Conservation (phyloP, 2,888 invertebrate genomes). For the Drosophila diplacantha region DNA sequence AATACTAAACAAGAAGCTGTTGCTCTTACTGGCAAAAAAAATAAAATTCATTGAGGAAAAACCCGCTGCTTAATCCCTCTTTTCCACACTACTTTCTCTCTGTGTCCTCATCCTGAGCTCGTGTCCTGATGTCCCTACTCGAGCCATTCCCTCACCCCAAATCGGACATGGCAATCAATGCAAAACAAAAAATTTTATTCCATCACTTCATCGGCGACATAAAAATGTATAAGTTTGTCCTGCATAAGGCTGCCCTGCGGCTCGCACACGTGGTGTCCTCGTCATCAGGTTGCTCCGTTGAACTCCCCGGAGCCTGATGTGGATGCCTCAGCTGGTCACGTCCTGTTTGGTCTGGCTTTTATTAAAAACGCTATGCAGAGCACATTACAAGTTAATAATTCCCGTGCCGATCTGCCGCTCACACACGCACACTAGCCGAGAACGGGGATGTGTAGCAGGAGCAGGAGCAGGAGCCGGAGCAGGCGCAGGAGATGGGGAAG, state of each 20-base stretch:
- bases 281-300: slow-evolving; percentile 40
- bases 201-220: slow-evolving; percentile 71
- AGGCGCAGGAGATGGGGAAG: neutral
- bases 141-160: slow-evolving; percentile 4
- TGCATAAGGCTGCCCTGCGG: slow-evolving; percentile 54
- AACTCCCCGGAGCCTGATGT: slow-evolving; percentile 23
- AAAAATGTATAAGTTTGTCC: slow-evolving; percentile 64
- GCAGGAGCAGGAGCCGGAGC: neutral
- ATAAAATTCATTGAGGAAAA: no score
- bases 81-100: neutral
- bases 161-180: slow-evolving; percentile 68
- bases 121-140: slow-evolving; percentile 12
- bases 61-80: neutral
- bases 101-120: slow-evolving; percentile 7
- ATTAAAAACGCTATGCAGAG: slow-evolving; percentile 73
- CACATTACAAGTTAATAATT: slow-evolving; percentile 73
- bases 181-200: slow-evolving; percentile 66
- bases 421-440: slow-evolving; percentile 5
- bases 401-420: slow-evolving; percentile 55
- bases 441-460: slow-evolving; percentile 1
- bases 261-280: slow-evolving; percentile 57
- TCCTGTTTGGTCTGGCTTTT: slow-evolving; percentile 64
- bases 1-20: neutral
- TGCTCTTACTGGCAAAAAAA: neutral
- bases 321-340: slow-evolving; percentile 59